phyloP scores from a whole-genome alignment of 2,113 vertebrate species.

The Neotoma lepida region DNA sequence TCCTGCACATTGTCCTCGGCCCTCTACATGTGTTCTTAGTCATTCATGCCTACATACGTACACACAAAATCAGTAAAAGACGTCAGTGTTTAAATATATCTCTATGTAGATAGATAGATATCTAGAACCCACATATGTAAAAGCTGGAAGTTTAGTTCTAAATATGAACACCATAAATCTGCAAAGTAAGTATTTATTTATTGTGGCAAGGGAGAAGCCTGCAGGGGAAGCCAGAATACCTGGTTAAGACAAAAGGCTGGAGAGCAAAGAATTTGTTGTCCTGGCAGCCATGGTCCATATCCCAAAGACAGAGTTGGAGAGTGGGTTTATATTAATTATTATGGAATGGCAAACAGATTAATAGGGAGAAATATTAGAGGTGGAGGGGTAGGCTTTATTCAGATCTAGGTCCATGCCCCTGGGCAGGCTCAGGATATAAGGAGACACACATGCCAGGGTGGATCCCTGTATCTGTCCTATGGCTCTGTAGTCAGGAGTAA shows the following conservation, averaged over 20 bases:
- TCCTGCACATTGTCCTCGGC: background rate
- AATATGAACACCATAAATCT: background rate
- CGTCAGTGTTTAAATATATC: background rate
- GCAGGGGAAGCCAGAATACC: background rate
- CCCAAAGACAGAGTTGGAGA: background rate
- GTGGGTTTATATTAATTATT: background rate
- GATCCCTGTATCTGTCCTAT: background rate
- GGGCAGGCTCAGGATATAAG: background rate
- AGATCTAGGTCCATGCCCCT: background rate
- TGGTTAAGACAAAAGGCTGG: background rate
- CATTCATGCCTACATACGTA: background rate
- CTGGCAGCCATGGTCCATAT: background rate
- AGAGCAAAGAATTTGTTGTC: background rate
- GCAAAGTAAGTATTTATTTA: slow-evolving; percentile 42
- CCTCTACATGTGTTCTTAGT: background rate
- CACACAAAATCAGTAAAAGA: background rate
- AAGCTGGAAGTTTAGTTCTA: slow-evolving; percentile 38
- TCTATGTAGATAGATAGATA: background rate
- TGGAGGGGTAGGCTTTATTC: background rate
- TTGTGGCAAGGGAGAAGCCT: background rate
- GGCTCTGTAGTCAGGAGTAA: background rate
- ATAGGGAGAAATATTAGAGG: background rate
- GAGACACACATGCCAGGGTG: background rate
- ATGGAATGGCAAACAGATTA: background rate
- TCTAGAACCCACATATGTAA: background rate